Evolutionary conservation across 2,888 invertebrate genomes (phyloP), one percentile per base, ranked within the genome.

Genomic region (Netelia virgata): DNA sequence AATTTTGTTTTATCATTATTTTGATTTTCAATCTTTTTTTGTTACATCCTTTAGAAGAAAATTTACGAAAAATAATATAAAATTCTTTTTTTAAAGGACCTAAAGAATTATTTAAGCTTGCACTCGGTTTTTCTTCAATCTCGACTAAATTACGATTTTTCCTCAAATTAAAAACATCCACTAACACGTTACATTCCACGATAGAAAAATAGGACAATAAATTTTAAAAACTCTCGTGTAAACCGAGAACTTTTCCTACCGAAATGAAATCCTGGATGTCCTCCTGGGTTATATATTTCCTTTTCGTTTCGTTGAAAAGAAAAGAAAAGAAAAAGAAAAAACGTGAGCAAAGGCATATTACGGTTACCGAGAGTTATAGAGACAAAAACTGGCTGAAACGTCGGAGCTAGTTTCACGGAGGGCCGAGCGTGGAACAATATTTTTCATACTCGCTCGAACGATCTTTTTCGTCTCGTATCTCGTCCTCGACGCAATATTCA

Each of bases 371-470:
- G 23, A 23, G 28, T 10, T 47, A 28, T 28, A 57, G 79, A 41
- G 69, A 53, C 20, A 47, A 63, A 75, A 63, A 53, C 10, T 18
- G 41, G 20, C 14, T 36, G 20, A 53, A 64, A 53, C 11, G 36
- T 10, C 18, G 23, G 16, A 59, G 57, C 57, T 72, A 59, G 63
- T 41, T 63, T 50, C 70, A 59, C 57, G 61, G 50, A 41, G 82
- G 55, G 20, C n/a, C 57, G 75, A 63, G 86, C 72, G 82, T 79
- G 85, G 68, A 85, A 88, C 87, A 87, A 87, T 86, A 85, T 87
- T 89, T 86, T 74, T 86, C 82, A 69, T 84, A 20, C 74, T 70
- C 70, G 70, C 74, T 72, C 75, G 41, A 74, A 47, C 28, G 47
- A 47, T 50, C 61, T 57, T 28, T 69, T 66, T 80, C 57, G n/a